Conservation (phyloP, 35 echinoderm and acorn worm genomes). For the Stichopus chloronotus region DNA sequence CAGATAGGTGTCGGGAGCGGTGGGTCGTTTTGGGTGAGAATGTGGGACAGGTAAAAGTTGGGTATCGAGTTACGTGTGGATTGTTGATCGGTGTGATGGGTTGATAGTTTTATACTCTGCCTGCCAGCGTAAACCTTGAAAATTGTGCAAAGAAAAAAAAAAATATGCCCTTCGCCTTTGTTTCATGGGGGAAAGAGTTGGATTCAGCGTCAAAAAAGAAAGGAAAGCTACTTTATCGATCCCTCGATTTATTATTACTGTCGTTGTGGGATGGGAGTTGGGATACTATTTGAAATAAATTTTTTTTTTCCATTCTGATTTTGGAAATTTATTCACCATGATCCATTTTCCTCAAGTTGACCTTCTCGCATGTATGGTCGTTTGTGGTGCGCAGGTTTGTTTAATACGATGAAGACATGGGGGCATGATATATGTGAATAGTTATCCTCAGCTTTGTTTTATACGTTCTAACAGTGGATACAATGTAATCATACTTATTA, state of each 20-base stretch:
- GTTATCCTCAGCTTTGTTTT: slow-evolving; percentile 26
- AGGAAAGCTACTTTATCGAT: background rate
- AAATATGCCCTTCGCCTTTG: background rate
- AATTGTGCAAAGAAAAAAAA: background rate
- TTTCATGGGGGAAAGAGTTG: background rate
- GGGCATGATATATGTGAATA: background rate
- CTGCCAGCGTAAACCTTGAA: background rate
- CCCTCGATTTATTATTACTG: background rate
- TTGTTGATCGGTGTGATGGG: background rate
- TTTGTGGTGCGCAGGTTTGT: background rate
- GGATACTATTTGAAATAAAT: too few relatives aligned
- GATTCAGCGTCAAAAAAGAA: background rate
- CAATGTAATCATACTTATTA: slow-evolving; percentile 50
- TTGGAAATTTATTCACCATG: too few relatives aligned
- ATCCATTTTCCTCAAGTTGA: background rate
- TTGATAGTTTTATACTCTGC: background rate
- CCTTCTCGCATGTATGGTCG: background rate
- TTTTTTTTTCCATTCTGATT: too few relatives aligned
- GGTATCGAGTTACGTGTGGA: background rate
- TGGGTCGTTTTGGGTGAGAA: background rate
- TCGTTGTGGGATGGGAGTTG: too few relatives aligned
- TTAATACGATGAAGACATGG: background rate
- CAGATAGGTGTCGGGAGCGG: background rate
- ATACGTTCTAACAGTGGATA: slow-evolving; percentile 47
- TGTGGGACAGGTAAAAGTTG: background rate